Conservation (phyloP, 2,797 vertebrate species). For the Odontamblyopus lacepedii region DNA sequence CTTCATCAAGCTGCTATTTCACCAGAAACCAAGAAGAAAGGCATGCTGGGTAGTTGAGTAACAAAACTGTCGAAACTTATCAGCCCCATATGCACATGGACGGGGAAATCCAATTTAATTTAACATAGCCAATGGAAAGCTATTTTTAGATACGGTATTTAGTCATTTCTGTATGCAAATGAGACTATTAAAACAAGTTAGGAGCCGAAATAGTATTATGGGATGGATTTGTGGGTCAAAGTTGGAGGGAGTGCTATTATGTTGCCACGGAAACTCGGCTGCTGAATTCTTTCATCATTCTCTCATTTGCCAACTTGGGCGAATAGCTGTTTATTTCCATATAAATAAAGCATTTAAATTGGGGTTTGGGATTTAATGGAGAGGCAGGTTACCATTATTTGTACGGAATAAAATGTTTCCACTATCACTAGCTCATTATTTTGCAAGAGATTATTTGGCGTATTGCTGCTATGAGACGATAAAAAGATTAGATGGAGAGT, state of each 20-base stretch:
- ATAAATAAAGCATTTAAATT: slow-evolving; percentile 70
- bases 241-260: slow-evolving; percentile 54
- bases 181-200: slow-evolving; percentile 69
- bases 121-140: slow-evolving; percentile 45
- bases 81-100: slow-evolving; percentile 37
- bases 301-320: slow-evolving; percentile 59
- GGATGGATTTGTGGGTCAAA: slow-evolving; percentile 64
- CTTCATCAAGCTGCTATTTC: slow-evolving; percentile 41
- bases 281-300: slow-evolving; percentile 57
- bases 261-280: slow-evolving; percentile 21
- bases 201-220: slow-evolving; percentile 61
- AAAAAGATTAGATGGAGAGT: neutral
- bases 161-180: slow-evolving; percentile 75
- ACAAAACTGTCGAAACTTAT: slow-evolving; percentile 32
- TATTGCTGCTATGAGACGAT: slow-evolving; percentile 11
- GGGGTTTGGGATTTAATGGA: slow-evolving; percentile 58
- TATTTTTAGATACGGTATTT: slow-evolving; percentile 67
- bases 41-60: slow-evolving; percentile 32
- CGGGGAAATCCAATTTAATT: slow-evolving; percentile 63
- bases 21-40: slow-evolving; percentile 24
- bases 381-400: slow-evolving; percentile 51
- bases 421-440: slow-evolving; percentile 48
- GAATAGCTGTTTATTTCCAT: slow-evolving; percentile 64
- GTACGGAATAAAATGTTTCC: slow-evolving; percentile 5
- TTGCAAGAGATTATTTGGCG: slow-evolving; percentile 43